These are phyloP conservation scores for Glareola pratincola DNA, from an alignment of 2,113 vertebrate species.

Conservation along the genomic window DNA sequence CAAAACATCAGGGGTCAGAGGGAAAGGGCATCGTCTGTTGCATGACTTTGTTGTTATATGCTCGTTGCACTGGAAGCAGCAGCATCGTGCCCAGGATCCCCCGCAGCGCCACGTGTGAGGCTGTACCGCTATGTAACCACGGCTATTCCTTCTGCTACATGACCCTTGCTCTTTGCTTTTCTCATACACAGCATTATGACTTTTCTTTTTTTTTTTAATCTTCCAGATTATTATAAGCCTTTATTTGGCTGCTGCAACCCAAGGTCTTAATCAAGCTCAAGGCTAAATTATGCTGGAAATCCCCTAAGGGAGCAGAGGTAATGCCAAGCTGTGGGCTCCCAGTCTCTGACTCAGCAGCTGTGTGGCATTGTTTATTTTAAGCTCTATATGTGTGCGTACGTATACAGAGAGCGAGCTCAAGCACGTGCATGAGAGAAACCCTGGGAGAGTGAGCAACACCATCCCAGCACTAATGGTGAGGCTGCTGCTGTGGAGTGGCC, in stretches of 20 bases:
- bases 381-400: background rate
- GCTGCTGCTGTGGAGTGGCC: background rate
- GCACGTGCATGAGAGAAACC: fast-evolving
- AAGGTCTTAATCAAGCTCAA: constrained; percentile 21
- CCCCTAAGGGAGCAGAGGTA: background rate
- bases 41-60: background rate
- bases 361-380: background rate
- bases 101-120: fast-evolving
- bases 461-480: background rate
- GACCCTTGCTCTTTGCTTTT: background rate
- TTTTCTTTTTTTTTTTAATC: background rate
- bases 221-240: background rate
- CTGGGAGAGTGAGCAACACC: background rate
- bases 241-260: background rate
- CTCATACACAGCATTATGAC: background rate
- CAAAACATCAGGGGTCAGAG: background rate
- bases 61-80: background rate
- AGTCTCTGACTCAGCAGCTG: constrained; percentile 6
- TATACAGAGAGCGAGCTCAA: background rate
- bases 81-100: background rate
- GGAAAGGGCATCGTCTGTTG: background rate
- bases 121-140: fast-evolving
- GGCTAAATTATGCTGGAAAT: constrained; percentile 7
- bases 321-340: background rate
- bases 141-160: background rate